Evolutionary conservation across 2,888 invertebrate genomes (phyloP).

Genomic region (Habroteleia sp.): DNA sequence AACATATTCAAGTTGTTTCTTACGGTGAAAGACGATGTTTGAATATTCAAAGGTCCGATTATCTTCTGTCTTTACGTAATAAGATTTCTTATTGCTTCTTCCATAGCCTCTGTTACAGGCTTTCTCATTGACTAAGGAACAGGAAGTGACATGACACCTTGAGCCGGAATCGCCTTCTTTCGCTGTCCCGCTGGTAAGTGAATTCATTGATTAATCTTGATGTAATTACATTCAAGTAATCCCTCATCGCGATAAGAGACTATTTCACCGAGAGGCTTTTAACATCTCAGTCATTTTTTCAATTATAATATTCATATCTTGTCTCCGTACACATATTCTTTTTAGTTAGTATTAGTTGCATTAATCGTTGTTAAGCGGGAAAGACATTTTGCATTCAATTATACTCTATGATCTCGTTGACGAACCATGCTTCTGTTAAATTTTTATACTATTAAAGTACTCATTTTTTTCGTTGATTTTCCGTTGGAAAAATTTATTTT

Average conservation of each 20-base stretch:
- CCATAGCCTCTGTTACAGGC: conserved; percentile 54
- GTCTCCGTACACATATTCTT: conserved; percentile 49
- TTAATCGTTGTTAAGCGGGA: conserved; percentile 29
- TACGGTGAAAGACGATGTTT: conserved; percentile 51
- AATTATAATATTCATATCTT: conserved; percentile 54
- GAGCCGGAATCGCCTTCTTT: conserved; percentile 59
- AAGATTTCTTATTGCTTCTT: conserved; percentile 59
- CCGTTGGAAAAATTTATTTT: no score
- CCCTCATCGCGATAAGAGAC: conserved; percentile 52
- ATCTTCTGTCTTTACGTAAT: conserved; percentile 56
- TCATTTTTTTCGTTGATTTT: no score
- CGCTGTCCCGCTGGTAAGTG: conserved; percentile 52
- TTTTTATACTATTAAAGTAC: no score
- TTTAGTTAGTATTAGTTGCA: conserved; percentile 29
- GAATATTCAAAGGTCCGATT: conserved; percentile 61
- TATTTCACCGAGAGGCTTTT: conserved; percentile 38
- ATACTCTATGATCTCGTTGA: no score
- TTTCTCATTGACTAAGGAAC: conserved; percentile 59
- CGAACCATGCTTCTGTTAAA: no score
- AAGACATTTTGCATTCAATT: conserved; percentile 29
- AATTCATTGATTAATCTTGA: conserved; percentile 64
- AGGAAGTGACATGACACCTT: conserved; percentile 64
- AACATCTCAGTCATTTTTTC: conserved; percentile 55
- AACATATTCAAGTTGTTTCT: conserved; percentile 50
- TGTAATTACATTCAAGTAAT: conserved; percentile 59